Base-by-base conservation (phyloP, 2,888 invertebrate species). In the Parnassius orleans region DNA sequence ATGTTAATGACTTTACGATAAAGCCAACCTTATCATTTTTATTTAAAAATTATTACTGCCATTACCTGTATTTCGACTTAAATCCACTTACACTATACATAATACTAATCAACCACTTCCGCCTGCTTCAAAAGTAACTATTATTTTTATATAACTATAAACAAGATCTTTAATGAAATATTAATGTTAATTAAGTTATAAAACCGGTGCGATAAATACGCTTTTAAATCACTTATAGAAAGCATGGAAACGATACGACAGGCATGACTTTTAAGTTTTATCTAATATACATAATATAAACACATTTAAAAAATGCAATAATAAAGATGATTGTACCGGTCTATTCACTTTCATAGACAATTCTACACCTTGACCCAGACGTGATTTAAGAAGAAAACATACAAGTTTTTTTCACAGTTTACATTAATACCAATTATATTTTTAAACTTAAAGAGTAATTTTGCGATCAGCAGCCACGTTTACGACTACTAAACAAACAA, bases 261-360 rank as follows among this genome's bases (percentile, higher is more conserved):
- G 46, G 12, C 33, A 15, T 19, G n/a, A 44, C 9, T 53, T 15
- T n/a, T 19, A 33, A 47, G 60, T 65, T 69, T 70, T 71, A 73
- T 71, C 70, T 69, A 67, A 70, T 72, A 67, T 67, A 68, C 65
- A 68, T 77, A 74, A 76, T 76, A 72, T 75, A 33, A 7, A 61
- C 60, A 68, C 59, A 59, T 57, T 53, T 62, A 44, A 24, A 53
- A 14, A 53, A 48, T 54, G 19, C 42, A 65, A 47, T 46, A 58
- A 61, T 66, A 68, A 69, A 70, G 19, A 57, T 63, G 48, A 54
- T 61, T 52, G 33, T 67, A 69, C 67, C 63, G 53, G 73, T 70
- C 59, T 60, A 63, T 69, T 74, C 72, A 72, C 79, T 82, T 81
- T 81, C 80, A 68, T 75, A 66, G 42, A 62, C 53, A 58, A 55